Percentiles rank a stretch among this genome's conserved stretches.
Conservation (phyloP, 1,140 invertebrate species). For the Hesperophylax magnus region DNA sequence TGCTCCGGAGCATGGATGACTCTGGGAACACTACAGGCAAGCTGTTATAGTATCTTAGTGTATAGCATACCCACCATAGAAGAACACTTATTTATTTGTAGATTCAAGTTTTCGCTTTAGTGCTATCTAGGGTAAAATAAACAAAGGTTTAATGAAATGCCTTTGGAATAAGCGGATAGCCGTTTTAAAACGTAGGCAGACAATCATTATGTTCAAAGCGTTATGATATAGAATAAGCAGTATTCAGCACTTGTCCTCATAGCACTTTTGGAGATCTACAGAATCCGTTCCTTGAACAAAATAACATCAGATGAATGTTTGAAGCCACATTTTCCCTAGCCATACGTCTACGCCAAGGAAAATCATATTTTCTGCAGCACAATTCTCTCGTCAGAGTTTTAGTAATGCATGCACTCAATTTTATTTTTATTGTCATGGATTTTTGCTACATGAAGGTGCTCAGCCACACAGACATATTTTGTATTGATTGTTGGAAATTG, state of each 20-base stretch:
- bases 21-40: too few species aligned
- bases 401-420: conserved; percentile 37
- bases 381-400: conserved; percentile 13
- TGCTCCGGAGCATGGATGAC: conserved; percentile 9
- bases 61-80: too few species aligned
- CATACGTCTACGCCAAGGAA: background rate
- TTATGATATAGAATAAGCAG: too few species aligned
- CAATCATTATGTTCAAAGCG: too few species aligned
- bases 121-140: too few species aligned
- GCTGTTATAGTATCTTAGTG: too few species aligned
- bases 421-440: conserved; percentile 27
- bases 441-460: conserved; percentile 5
- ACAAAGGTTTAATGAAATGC: too few species aligned
- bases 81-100: too few species aligned
- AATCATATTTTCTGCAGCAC: conserved; percentile 30
- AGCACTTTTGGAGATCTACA: conserved; percentile 24
- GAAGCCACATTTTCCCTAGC: conserved; percentile 19
- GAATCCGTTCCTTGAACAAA: conserved; percentile 10
- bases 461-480: background rate
- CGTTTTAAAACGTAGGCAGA: too few species aligned
- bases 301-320: conserved; percentile 32
- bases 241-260: background rate
- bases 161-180: too few species aligned
- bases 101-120: too few species aligned
- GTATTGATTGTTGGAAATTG: background rate